Evolutionary conservation across 2,113 vertebrate species (phyloP).

Genomic region (Salvelinus alpinus): DNA sequence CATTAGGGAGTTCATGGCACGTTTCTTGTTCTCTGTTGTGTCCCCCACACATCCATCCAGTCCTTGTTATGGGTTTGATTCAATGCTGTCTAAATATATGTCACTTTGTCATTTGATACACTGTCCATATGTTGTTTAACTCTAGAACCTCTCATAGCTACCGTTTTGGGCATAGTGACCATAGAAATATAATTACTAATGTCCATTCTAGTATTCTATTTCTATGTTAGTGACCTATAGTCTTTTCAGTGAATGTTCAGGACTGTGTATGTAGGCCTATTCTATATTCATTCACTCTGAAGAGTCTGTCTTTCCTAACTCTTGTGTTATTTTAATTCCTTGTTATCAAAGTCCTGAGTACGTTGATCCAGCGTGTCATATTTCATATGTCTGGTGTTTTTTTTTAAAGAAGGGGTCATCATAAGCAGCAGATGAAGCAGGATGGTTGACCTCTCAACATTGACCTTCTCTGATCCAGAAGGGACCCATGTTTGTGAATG

Average conservation of each 20-base stretch:
- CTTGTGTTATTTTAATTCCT: neutral
- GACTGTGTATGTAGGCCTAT: neutral
- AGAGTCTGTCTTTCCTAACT: neutral
- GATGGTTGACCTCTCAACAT: neutral
- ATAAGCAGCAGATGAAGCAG: neutral
- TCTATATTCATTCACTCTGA: neutral
- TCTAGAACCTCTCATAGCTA: conserved; percentile 3
- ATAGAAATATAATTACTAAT: neutral
- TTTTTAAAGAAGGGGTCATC: neutral
- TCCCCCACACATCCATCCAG: conserved; percentile 15
- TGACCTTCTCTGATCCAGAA: conserved; percentile 32
- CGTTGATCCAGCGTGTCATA: neutral
- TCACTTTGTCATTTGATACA: conserved; percentile 1
- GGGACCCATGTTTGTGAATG: conserved; percentile 14
- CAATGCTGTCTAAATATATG: neutral
- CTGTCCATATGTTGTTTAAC: neutral
- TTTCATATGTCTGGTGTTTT: neutral
- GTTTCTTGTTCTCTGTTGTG: conserved; percentile 1
- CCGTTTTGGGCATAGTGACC: neutral
- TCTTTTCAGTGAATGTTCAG: neutral
- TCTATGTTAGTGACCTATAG: neutral
- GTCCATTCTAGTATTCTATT: no score
- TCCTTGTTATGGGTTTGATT: conserved; percentile 12
- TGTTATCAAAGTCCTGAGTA: neutral
- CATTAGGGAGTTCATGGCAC: no score